These are phyloP conservation scores for Suricata suricatta DNA, from an alignment of 2,113 vertebrate species.

Conservation along the genomic window DNA sequence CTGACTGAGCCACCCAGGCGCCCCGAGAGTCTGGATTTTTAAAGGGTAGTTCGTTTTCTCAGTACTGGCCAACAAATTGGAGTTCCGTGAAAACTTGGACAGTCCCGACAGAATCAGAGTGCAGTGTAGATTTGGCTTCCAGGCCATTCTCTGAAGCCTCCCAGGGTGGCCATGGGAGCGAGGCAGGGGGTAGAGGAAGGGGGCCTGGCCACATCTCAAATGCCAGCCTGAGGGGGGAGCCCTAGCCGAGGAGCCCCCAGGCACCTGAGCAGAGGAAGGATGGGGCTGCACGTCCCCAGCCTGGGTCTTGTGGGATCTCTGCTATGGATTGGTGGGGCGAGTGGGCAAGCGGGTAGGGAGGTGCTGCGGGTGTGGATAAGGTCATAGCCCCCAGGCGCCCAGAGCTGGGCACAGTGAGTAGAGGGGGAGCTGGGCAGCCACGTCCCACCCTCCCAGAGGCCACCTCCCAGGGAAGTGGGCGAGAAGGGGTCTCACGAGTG, in stretches of 20 bases:
- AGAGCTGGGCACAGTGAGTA: background rate
- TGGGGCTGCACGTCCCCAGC: fast-evolving
- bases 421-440: background rate
- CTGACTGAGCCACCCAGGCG: too few species aligned
- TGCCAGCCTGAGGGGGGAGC: background rate
- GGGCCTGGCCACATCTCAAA: too few species aligned
- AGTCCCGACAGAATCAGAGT: background rate
- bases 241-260: background rate
- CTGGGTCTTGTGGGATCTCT: background rate
- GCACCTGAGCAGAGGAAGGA: background rate
- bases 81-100: background rate
- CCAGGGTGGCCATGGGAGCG: background rate
- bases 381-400: background rate
- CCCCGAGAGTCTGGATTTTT: background rate
- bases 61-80: too few species aligned
- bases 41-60: background rate
- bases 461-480: background rate
- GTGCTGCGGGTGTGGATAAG: background rate
- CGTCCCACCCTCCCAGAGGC: background rate
- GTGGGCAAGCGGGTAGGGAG: too few species aligned
- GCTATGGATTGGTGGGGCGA: background rate
- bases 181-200: background rate
- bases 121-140: background rate
- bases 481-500: background rate
- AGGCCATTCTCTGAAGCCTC: background rate